phyloP scores from a whole-genome alignment of 2,888 invertebrate genomes.

The Nomada flava region DNA sequence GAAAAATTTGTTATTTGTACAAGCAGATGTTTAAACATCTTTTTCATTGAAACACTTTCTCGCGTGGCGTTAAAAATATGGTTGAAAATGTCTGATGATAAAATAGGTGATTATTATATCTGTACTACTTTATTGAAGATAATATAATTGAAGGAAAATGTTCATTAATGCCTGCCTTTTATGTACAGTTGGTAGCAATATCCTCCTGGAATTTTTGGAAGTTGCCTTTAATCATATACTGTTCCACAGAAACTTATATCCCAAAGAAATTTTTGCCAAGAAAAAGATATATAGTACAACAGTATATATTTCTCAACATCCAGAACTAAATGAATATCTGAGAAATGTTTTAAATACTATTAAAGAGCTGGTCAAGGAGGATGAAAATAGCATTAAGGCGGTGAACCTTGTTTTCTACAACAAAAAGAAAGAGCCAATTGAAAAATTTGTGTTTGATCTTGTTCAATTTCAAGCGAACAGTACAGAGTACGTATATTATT shows the following conservation, averaged over 20 bases:
- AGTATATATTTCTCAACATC: constrained; percentile 87
- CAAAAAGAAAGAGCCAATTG: constrained; percentile 82
- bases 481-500: constrained; percentile 74
- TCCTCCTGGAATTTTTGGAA: constrained; percentile 88
- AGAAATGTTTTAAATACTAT: constrained; percentile 75
- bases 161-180: constrained; percentile 2
- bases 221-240: constrained; percentile 88
- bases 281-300: constrained; percentile 88
- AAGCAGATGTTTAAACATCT: neutral
- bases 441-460: constrained; percentile 85
- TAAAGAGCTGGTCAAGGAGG: constrained; percentile 84
- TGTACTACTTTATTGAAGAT: neutral
- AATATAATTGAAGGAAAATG: neutral
- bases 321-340: constrained; percentile 87
- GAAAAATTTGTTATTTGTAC: neutral
- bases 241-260: constrained; percentile 87
- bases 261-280: constrained; percentile 87
- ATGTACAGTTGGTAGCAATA: constrained; percentile 85
- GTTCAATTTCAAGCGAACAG: constrained; percentile 71
- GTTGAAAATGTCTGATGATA: constrained; percentile 68
- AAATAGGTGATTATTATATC: constrained; percentile 62
- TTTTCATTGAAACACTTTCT: neutral
- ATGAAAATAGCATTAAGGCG: constrained; percentile 85
- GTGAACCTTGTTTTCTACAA: constrained; percentile 86
- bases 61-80: neutral